Conservation (phyloP, 2,113 vertebrate genomes). For the Pagrus major region DNA sequence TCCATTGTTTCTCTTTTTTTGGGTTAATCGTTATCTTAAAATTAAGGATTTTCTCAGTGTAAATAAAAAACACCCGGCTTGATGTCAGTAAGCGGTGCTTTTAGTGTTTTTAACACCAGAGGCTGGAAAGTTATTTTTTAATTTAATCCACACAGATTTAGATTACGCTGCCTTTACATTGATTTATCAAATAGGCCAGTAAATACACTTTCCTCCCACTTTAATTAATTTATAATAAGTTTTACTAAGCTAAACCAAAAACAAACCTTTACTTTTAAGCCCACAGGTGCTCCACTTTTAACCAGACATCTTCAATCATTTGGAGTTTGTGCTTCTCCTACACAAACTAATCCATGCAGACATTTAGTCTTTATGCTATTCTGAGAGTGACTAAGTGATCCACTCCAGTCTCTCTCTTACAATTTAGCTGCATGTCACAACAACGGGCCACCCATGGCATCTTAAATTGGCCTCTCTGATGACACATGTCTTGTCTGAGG, state of each 20-base stretch:
- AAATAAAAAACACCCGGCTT: conserved; percentile 7
- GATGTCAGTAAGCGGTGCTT: background rate
- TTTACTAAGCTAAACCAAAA: background rate
- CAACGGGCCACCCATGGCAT: conserved; percentile 72
- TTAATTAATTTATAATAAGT: background rate
- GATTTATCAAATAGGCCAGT: background rate
- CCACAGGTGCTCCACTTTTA: background rate
- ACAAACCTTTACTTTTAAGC: background rate
- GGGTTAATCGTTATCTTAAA: background rate
- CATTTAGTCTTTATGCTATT: conserved; percentile 12
- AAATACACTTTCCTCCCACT: background rate
- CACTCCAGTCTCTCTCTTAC: conserved; percentile 48
- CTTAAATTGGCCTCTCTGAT: conserved; percentile 79
- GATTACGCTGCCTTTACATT: background rate
- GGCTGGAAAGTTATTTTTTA: background rate
- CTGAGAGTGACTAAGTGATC: conserved; percentile 52
- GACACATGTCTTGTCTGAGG: conserved; percentile 76
- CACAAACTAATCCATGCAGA: conserved; percentile 12
- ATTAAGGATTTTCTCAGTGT: conserved; percentile 7
- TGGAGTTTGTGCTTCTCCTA: background rate
- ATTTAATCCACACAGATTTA: background rate
- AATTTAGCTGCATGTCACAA: conserved; percentile 80
- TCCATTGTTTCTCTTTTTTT: conserved; percentile 3
- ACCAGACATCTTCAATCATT: background rate
- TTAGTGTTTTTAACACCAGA: background rate